phyloP scores from a whole-genome alignment of 2,888 invertebrate genomes.

The Scaptomyza caliginosa region DNA sequence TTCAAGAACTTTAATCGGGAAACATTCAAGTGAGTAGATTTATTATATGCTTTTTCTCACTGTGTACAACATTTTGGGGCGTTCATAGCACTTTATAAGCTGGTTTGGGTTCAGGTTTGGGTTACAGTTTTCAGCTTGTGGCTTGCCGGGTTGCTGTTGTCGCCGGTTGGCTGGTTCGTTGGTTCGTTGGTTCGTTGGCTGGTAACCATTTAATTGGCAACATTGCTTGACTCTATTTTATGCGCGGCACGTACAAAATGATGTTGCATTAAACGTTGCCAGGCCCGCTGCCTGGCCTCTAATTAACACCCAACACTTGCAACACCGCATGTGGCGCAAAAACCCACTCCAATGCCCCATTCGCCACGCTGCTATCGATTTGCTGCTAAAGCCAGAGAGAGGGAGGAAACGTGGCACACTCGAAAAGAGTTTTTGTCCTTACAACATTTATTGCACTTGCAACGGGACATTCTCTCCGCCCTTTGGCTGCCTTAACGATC shows the following conservation, averaged over 20 bases:
- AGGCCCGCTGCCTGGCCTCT: conserved; percentile 53
- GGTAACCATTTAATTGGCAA: conserved; percentile 60
- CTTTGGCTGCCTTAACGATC: too few species aligned
- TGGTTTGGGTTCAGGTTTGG: neutral
- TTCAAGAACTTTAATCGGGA: conserved; percentile 88
- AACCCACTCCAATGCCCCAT: neutral
- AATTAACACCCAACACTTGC: conserved; percentile 62
- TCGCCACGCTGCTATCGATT: neutral
- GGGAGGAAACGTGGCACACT: neutral
- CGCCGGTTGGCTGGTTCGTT: too few species aligned
- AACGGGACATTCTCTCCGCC: neutral
- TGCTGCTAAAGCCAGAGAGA: neutral
- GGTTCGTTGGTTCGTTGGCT: too few species aligned
- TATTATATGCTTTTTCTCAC: neutral
- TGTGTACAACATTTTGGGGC: neutral
- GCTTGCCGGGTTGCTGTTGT: neutral
- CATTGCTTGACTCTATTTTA: conserved; percentile 59
- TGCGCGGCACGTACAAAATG: conserved; percentile 68
- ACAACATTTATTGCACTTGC: neutral
- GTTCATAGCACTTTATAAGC: conserved; percentile 8
- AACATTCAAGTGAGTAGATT: conserved; percentile 85
- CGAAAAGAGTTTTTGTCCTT: neutral
- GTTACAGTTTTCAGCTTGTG: neutral
- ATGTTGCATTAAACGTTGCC: conserved; percentile 69
- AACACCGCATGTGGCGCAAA: conserved; percentile 3